phyloP scores from a whole-genome alignment of 2,113 vertebrate genomes.

The Oostethus manadensis region DNA sequence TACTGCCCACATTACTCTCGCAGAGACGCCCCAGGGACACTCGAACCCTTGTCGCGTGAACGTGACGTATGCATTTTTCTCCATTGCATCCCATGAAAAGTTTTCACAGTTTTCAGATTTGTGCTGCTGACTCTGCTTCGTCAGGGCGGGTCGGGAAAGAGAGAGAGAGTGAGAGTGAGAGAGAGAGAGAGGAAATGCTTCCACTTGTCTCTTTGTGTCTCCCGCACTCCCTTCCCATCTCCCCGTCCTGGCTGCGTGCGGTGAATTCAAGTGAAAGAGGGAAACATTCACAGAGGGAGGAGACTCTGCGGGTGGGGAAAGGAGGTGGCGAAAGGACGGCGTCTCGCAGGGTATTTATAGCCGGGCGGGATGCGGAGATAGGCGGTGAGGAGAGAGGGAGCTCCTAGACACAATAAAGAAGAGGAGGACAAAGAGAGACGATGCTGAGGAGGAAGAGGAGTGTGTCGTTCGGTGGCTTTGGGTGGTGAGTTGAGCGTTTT shows the following conservation, averaged over 20 bases:
- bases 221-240: not conserved
- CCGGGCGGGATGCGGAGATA: slow-evolving; percentile 45
- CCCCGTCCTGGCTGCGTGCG: slow-evolving; percentile 15
- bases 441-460: slow-evolving; percentile 72
- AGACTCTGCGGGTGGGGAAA: slow-evolving; percentile 21
- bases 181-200: slow-evolving; percentile 5
- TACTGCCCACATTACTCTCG: too few relatives aligned
- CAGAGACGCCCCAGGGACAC: not conserved
- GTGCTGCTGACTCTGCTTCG: slow-evolving; percentile 16
- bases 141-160: slow-evolving; percentile 12
- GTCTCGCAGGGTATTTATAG: slow-evolving; percentile 54
- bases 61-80: slow-evolving; percentile 15
- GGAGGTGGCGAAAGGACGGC: slow-evolving; percentile 15
- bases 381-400: slow-evolving; percentile 16
- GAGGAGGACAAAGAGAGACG: slow-evolving; percentile 43
- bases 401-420: slow-evolving; percentile 49
- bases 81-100: slow-evolving; percentile 43
- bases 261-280: slow-evolving; percentile 33
- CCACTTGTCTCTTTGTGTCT: slow-evolving; percentile 7
- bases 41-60: not conserved
- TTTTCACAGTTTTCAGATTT: slow-evolving; percentile 26
- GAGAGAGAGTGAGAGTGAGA: slow-evolving; percentile 7
- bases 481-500: slow-evolving; percentile 46
- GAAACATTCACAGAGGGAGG: slow-evolving; percentile 42
- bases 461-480: slow-evolving; percentile 65